phyloP scores from a whole-genome alignment of 2,113 vertebrate species.

The Pelecanus crispus region DNA sequence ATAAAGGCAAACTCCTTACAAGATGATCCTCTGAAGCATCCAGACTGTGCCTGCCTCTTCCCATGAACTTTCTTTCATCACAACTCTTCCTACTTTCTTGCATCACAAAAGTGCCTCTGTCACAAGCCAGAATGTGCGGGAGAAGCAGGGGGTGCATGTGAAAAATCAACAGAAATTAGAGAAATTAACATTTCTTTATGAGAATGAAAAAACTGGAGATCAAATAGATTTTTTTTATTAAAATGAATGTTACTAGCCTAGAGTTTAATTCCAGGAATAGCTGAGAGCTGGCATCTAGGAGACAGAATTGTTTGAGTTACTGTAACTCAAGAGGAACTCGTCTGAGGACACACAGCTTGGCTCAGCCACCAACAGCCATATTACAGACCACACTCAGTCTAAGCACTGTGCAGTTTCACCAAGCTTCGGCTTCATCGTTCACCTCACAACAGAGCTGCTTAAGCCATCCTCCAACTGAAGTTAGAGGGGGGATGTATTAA shows the following conservation, averaged over 20 bases:
- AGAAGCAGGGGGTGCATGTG: neutral
- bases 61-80: neutral
- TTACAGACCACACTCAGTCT: neutral
- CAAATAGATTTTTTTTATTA: neutral
- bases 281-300: neutral
- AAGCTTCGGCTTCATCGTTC: neutral
- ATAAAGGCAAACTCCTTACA: slow-evolving; percentile 25
- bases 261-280: neutral
- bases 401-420: neutral
- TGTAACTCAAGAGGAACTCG: neutral
- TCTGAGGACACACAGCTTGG: neutral
- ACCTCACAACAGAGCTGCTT: neutral
- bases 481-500: neutral
- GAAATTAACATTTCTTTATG: neutral
- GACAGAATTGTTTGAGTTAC: neutral
- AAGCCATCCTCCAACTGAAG: neutral
- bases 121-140: neutral
- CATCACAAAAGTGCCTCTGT: neutral
- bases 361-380: neutral
- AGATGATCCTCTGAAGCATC: neutral
- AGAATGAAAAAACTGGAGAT: neutral
- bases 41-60: neutral
- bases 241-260: neutral
- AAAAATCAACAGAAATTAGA: neutral
- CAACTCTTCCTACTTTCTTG: neutral